These are phyloP conservation scores for Poecilia wingei DNA, from an alignment of 2,797 vertebrate species.

Conservation along the genomic window DNA sequence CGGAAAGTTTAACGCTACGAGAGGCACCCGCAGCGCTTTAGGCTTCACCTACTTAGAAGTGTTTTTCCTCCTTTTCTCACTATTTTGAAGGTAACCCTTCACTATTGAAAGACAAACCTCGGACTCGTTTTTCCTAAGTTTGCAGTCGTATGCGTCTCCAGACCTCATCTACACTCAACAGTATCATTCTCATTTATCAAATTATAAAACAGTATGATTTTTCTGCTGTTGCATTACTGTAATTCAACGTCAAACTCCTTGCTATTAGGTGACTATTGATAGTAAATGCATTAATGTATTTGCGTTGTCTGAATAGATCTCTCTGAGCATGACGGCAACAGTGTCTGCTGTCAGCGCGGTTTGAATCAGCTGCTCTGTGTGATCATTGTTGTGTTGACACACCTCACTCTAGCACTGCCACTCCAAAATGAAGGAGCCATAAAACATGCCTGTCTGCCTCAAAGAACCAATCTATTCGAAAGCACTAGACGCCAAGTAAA, in stretches of 20 bases:
- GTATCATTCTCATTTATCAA: background rate
- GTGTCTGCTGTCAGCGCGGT: constrained; percentile 36
- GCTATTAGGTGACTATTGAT: constrained; percentile 8
- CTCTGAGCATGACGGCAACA: constrained; percentile 17
- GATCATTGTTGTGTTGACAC: constrained; percentile 61
- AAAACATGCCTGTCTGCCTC: constrained; percentile 71
- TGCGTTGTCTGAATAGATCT: constrained; percentile 4
- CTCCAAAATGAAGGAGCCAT: constrained; percentile 70
- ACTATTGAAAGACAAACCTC: constrained; percentile 10
- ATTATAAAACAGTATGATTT: background rate
- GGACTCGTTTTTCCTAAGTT: background rate
- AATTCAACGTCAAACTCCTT: constrained; percentile 1
- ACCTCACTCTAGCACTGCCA: constrained; percentile 68
- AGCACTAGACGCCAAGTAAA: constrained; percentile 54
- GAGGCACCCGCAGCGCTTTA: constrained; percentile 41
- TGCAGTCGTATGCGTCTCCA: background rate
- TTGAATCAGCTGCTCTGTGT: constrained; percentile 54
- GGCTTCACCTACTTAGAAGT: background rate
- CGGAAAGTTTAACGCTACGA: constrained; percentile 53
- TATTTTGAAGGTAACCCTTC: constrained; percentile 1
- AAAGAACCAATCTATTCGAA: constrained; percentile 66
- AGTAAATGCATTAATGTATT: background rate
- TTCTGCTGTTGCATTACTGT: constrained; percentile 8
- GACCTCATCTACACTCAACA: background rate
- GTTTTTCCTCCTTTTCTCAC: background rate